Percentiles rank a stretch among this genome's conserved stretches.
Conservation (phyloP, 2,888 invertebrate genomes). For the Octonoba sinensis region DNA sequence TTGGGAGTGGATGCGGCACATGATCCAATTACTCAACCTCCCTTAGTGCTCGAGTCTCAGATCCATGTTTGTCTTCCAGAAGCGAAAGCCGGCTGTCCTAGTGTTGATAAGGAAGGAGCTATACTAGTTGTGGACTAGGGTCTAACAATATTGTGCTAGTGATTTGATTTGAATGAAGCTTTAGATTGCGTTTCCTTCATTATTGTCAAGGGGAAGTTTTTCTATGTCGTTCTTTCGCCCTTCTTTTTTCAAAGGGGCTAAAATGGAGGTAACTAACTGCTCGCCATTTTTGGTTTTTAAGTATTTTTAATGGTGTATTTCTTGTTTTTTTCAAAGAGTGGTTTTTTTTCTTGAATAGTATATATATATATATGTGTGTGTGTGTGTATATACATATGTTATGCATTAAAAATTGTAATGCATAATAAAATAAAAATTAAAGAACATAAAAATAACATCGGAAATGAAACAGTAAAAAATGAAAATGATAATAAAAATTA, state of each 20-base stretch:
- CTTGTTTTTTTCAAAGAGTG: too few relatives aligned
- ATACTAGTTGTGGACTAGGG: conserved; percentile 23
- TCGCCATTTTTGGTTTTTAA: conserved; percentile 28
- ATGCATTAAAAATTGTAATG: too few relatives aligned
- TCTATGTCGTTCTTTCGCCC: neutral
- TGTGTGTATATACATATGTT: too few relatives aligned
- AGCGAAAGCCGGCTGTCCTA: conserved; percentile 36
- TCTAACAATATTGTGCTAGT: conserved; percentile 46
- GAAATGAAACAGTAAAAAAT: too few relatives aligned
- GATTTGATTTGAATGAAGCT: conserved; percentile 53
- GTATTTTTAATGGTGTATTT: neutral
- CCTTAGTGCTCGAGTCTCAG: conserved; percentile 21
- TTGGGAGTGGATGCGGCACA: conserved; percentile 13
- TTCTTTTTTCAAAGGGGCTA: conserved; percentile 23
- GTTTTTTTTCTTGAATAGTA: too few relatives aligned
- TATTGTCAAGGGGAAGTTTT: conserved; percentile 28
- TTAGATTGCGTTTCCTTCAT: conserved; percentile 46
- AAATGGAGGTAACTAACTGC: neutral
- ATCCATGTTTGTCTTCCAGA: conserved; percentile 57
- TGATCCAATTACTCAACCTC: conserved; percentile 52
- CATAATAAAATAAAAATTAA: too few relatives aligned
- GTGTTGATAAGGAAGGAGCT: conserved; percentile 42
- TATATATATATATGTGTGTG: too few relatives aligned
- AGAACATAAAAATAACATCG: too few relatives aligned
- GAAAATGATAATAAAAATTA: too few relatives aligned